Evolutionary conservation across 2,113 vertebrate genomes (phyloP), one percentile per base, ranked within the genome.

Genomic region (Condylura cristata): DNA sequence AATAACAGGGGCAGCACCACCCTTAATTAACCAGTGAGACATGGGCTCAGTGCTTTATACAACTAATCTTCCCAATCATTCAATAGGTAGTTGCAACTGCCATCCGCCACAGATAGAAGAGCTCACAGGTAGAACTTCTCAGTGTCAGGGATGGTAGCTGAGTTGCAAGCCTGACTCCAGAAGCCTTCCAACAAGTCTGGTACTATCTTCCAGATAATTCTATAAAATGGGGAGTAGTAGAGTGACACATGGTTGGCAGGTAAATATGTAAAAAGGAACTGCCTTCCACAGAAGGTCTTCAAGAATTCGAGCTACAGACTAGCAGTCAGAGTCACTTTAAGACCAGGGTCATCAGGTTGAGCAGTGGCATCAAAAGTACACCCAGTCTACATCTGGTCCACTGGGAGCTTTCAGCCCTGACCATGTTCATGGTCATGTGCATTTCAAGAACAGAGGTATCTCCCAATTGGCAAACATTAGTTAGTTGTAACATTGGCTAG

Each of bases 291-390:
- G 13, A 72, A 18, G 53, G 53, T 0, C 74, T 48, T 46, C n/a
- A 16, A 5, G 16, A 86, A 22, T 5, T 5, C 0, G 20, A 20
- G 11, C 22, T 34, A 6, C 71, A 56, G n/a, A 70, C 2, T 0
- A 2, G 12, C 6, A 8, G 14, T 26, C 37, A 10, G 30, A 30
- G 18, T 24, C 8, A 3, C 34, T 24, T 18, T 11, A 26, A 60
- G 60, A 28, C 24, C 37, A 65, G 46, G 34, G 39, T 74, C 28
- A 72, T 66, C 6, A 63, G 32, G 22, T 32, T 0, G 41, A 72
- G 7, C 24, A 4, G 58, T 0, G 20, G 16, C 30, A 1, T 10
- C 0, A 2, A 48, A 24, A 46, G 39, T 3, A 2, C 14, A 0
- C 18, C 30, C 24, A 8, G 32, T 14, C 11, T 4, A 30, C 56